Percentiles rank a stretch among this genome's conserved stretches.
These are phyloP conservation scores for Chironex yamaguchii DNA, from an alignment of 30 jellyfish, hydroid and myxozoan genomes.

Conservation along the genomic window DNA sequence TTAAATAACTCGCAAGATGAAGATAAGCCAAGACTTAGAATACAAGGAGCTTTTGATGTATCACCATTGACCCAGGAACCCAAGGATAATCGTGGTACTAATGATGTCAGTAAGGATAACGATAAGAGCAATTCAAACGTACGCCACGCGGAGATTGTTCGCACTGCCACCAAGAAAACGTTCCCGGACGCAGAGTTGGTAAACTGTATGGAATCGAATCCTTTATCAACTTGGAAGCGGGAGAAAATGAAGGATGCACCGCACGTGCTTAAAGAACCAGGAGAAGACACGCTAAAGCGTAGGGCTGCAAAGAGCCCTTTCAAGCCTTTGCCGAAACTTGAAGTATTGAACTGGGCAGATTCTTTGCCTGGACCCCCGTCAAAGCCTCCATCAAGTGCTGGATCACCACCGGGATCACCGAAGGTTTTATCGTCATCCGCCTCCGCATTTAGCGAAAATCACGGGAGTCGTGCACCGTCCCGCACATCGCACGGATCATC, in stretches of 20 bases:
- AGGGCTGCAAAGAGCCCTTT: slow-evolving; percentile 88
- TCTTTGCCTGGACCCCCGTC: slow-evolving; percentile 85
- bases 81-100: slow-evolving; percentile 48
- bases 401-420: slow-evolving; percentile 97
- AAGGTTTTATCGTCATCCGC: slow-evolving; percentile 78
- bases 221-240: slow-evolving; percentile 94
- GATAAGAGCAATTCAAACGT: slow-evolving; percentile 53
- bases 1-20: background rate
- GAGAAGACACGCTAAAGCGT: slow-evolving; percentile 87
- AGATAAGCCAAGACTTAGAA: slow-evolving; percentile 75
- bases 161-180: slow-evolving; percentile 89
- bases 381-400: slow-evolving; percentile 80
- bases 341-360: slow-evolving; percentile 97
- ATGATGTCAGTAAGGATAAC: slow-evolving; percentile 28
- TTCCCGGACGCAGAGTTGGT: slow-evolving; percentile 81
- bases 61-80: slow-evolving; percentile 57
- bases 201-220: slow-evolving; percentile 85
- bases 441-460: slow-evolving; percentile 86
- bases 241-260: slow-evolving; percentile 86
- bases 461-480: slow-evolving; percentile 94
- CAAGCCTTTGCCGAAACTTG: slow-evolving; percentile 95
- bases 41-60: slow-evolving; percentile 83
- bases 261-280: slow-evolving; percentile 63
- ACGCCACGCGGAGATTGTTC: slow-evolving; percentile 93
- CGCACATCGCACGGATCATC: slow-evolving; percentile 97